A percentile compares a stretch with the other conserved stretches of the same genome.
These are phyloP conservation scores for Myzus persicae DNA, from an alignment of 1,140 invertebrate genomes.

Conservation along the genomic window DNA sequence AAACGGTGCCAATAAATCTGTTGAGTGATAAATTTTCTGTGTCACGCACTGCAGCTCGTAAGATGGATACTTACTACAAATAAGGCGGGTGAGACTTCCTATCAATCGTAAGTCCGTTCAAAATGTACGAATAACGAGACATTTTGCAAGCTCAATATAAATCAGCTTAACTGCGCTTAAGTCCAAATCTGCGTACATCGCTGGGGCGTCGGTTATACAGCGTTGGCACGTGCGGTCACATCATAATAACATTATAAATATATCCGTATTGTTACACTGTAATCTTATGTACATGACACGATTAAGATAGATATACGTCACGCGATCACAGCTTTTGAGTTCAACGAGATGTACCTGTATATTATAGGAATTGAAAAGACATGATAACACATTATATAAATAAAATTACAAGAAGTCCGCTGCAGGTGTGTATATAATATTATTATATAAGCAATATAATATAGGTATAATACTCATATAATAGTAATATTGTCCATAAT, in stretches of 20 bases:
- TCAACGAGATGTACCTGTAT: no score
- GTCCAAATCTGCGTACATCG: neutral
- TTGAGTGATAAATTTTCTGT: neutral
- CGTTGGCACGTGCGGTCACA: neutral
- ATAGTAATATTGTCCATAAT: neutral
- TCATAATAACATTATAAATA: neutral
- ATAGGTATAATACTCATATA: neutral
- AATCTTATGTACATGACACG: neutral
- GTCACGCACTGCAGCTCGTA: no score
- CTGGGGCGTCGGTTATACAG: neutral
- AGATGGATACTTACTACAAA: neutral
- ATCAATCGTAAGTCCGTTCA: neutral
- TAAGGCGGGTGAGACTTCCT: neutral
- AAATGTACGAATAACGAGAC: neutral
- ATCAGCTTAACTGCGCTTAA: neutral
- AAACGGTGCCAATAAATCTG: neutral
- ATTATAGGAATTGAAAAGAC: no score
- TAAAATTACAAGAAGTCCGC: neutral
- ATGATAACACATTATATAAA: neutral
- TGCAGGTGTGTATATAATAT: neutral
- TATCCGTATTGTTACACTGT: neutral
- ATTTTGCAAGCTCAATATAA: neutral
- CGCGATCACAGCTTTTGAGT: neutral
- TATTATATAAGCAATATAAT: neutral
- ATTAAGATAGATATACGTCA: neutral